Conservation (phyloP, 35 echinoderm and acorn worm species). For the Acanthaster planci region DNA sequence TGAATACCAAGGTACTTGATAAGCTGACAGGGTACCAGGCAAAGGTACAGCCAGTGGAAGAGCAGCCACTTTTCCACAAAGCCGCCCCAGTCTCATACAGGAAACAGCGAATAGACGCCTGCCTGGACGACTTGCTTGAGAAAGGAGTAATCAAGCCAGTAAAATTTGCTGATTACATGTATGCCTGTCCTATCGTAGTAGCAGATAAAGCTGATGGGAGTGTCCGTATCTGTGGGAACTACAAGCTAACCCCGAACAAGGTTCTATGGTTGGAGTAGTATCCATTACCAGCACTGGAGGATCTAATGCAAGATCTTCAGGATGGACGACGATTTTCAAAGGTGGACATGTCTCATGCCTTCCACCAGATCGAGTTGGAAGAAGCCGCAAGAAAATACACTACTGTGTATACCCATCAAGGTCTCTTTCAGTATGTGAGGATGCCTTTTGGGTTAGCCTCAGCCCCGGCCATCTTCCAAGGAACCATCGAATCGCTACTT, state of each 20-base stretch:
- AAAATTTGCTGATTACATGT: conserved; percentile 32
- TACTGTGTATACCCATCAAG: conserved; percentile 48
- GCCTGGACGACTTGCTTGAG: conserved; percentile 28
- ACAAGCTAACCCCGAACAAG: conserved; percentile 51
- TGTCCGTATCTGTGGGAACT: conserved; percentile 57
- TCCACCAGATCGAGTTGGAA: conserved; percentile 56
- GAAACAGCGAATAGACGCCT: no score
- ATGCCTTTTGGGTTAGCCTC: conserved; percentile 67
- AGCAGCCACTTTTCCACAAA: no score
- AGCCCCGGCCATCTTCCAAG: conserved; percentile 50
- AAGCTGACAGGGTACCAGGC: no score
- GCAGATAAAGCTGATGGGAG: conserved; percentile 36
- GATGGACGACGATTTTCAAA: conserved; percentile 46
- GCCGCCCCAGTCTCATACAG: no score
- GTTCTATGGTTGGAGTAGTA: conserved; percentile 53
- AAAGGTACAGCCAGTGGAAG: no score
- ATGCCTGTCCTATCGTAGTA: conserved; percentile 23
- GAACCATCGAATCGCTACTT: no score
- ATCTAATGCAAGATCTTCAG: conserved; percentile 34
- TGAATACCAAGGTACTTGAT: no score
- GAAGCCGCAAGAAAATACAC: conserved; percentile 44
- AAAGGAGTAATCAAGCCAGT: conserved; percentile 45
- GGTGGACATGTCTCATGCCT: conserved; percentile 65
- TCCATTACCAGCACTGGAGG: conserved; percentile 48
- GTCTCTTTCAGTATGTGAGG: conserved; percentile 37